A percentile compares a stretch with the other conserved stretches of the same genome.
These are phyloP conservation scores for Lepus americanus DNA, from an alignment of 2,113 vertebrate species.

Conservation along the genomic window DNA sequence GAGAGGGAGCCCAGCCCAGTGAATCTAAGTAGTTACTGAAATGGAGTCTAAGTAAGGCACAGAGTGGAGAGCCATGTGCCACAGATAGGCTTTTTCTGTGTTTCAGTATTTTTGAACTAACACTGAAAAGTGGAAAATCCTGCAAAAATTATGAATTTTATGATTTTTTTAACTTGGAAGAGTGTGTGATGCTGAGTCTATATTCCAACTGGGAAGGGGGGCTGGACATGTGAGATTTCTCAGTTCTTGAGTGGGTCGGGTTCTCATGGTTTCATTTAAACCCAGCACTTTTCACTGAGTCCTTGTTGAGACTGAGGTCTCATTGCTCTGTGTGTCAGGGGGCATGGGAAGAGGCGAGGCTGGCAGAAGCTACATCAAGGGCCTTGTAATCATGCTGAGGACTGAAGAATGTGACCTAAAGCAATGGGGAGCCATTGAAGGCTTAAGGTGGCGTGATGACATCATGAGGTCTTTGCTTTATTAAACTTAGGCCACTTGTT, in stretches of 20 bases:
- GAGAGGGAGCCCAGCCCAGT: no score
- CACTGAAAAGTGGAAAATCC: background rate
- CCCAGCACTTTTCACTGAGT: background rate
- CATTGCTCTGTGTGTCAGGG: no score
- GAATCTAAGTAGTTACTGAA: background rate
- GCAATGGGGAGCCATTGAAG: background rate
- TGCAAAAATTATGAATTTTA: background rate
- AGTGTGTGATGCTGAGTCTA: background rate
- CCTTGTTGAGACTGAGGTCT: background rate
- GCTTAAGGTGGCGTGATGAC: background rate
- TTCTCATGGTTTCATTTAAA: background rate
- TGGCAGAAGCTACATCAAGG: background rate
- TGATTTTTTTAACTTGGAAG: conserved; percentile 3
- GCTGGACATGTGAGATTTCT: background rate
- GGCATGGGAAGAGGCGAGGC: background rate
- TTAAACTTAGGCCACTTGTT: background rate
- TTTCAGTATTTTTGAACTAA: conserved; percentile 22
- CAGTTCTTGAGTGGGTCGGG: background rate
- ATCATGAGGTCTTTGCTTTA: background rate
- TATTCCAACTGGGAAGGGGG: background rate
- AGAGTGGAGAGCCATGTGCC: background rate
- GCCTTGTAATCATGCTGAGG: background rate
- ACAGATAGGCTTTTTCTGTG: background rate
- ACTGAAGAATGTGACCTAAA: background rate
- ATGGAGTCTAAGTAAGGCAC: background rate